A percentile compares a stretch with the other conserved stretches of the same genome.
Evolutionary conservation across 2,888 invertebrate genomes (phyloP).

Genomic region (Saturnia japonica): DNA sequence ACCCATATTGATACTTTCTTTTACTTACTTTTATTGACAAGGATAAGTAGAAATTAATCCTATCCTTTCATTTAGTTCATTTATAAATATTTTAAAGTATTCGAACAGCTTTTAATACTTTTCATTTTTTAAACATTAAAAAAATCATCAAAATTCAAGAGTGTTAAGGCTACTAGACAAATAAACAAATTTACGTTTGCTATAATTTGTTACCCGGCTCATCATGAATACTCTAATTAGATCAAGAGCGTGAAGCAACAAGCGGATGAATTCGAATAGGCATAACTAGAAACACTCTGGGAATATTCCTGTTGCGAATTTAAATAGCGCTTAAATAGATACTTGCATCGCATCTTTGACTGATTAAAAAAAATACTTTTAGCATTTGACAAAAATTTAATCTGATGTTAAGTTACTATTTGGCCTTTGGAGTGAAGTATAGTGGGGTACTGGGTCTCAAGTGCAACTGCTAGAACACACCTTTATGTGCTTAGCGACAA

Average conservation of each 20-base stretch:
- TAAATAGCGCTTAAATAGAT: not conserved
- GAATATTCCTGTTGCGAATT: not conserved
- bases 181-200: not conserved
- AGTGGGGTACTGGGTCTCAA: not conserved
- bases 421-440: too few species aligned
- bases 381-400: not conserved
- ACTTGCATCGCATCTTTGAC: too few species aligned
- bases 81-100: too few species aligned
- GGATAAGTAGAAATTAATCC: too few species aligned
- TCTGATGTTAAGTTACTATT: too few species aligned
- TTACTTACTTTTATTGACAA: too few species aligned
- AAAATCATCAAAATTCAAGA: not conserved
- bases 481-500: too few species aligned
- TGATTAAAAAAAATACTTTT: not conserved
- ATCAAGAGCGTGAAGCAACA: slow-evolving; percentile 1
- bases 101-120: too few species aligned
- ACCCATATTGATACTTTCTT: too few species aligned
- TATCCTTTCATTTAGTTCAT: too few species aligned
- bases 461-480: not conserved
- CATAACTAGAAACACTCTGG: not conserved
- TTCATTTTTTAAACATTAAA: not conserved
- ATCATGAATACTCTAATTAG: not conserved
- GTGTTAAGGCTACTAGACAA: not conserved
- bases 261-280: slow-evolving; percentile 7
- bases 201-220: not conserved